Evolutionary conservation across 2,113 vertebrate genomes (phyloP).

Genomic region (Oceanodroma tethys): DNA sequence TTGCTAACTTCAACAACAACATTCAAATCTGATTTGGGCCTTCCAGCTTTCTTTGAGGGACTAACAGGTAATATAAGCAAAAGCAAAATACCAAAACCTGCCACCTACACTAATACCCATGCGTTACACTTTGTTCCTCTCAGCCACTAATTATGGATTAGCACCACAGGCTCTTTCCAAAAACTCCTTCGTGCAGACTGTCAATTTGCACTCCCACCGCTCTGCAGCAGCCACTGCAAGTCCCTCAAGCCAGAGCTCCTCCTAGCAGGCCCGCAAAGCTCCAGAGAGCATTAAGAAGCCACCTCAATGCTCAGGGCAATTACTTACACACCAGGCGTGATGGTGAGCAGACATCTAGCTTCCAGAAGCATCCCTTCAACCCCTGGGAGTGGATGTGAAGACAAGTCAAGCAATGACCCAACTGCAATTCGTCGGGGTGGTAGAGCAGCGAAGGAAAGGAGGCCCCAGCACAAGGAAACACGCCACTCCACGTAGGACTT

Average conservation of each 20-base stretch:
- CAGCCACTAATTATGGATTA: neutral
- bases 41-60: neutral
- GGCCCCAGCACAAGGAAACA: too few species aligned
- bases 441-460: neutral
- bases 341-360: neutral
- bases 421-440: neutral
- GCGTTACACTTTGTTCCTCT: neutral
- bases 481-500: fast-evolving
- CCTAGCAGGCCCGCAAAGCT: neutral
- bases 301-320: neutral
- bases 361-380: neutral
- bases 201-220: neutral
- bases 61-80: neutral
- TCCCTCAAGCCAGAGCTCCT: neutral
- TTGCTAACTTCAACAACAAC: neutral
- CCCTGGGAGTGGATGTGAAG: neutral
- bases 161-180: neutral
- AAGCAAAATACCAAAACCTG: neutral
- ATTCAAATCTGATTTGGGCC: neutral
- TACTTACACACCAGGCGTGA: neutral
- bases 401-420: neutral
- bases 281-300: neutral
- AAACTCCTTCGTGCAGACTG: neutral
- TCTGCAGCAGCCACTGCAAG: neutral
- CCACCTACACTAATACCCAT: neutral